Evolutionary conservation across 1,140 invertebrate species (phyloP).

Genomic region (Cydia pomonella): DNA sequence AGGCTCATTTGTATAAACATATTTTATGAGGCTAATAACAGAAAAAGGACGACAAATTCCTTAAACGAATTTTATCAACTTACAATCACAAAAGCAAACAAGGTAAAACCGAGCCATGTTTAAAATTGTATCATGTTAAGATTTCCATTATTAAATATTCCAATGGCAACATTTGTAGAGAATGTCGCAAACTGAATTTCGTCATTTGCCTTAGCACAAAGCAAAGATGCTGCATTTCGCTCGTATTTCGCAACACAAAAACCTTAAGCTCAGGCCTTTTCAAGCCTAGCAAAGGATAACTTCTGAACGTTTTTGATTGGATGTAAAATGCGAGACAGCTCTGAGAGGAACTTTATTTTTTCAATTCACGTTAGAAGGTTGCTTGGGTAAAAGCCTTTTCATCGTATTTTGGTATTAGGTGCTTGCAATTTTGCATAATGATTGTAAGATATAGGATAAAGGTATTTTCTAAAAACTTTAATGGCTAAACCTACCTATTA

Average conservation of each 20-base stretch:
- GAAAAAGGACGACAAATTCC: not conserved
- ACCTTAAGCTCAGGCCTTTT: constrained; percentile 19
- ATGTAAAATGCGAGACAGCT: constrained; percentile 32
- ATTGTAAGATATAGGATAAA: not conserved
- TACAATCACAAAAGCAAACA: not conserved
- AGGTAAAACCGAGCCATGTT: constrained; percentile 22
- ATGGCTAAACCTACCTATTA: not conserved
- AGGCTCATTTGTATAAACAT: not conserved
- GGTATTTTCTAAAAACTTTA: not conserved
- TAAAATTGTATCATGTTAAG: constrained; percentile 15
- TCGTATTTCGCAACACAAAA: constrained; percentile 16
- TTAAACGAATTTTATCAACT: constrained; percentile 2
- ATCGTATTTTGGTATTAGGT: constrained; percentile 7
- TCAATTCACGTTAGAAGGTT: constrained; percentile 28
- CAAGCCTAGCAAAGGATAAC: constrained; percentile 23
- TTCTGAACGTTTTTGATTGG: constrained; percentile 32
- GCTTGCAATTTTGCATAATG: constrained; percentile 2
- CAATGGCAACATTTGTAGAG: constrained; percentile 27
- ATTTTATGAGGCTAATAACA: not conserved
- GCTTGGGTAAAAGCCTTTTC: constrained; percentile 21
- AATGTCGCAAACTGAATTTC: constrained; percentile 29
- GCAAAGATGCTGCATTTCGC: constrained; percentile 26
- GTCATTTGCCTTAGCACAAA: constrained; percentile 26
- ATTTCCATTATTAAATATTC: constrained; percentile 30
- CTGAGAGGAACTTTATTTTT: constrained; percentile 28